Conservation (phyloP, 2,888 invertebrate species). For the Mellilla xanthometata region DNA sequence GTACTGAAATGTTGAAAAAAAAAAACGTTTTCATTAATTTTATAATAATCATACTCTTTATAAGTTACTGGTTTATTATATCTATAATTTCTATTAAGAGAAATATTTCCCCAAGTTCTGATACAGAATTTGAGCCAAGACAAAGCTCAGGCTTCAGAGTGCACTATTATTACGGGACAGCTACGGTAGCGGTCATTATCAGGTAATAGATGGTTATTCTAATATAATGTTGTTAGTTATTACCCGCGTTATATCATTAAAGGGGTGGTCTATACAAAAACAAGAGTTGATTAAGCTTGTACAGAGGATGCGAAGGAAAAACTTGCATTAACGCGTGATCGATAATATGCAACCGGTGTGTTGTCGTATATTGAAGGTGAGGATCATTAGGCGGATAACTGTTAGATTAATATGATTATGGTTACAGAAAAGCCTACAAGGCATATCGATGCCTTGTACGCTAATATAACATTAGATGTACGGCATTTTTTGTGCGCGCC, state of each 20-base stretch:
- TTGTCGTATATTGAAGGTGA: neutral
- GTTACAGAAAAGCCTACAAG: too few species aligned
- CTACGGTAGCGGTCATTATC: slow-evolving; percentile 27
- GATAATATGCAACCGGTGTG: slow-evolving; percentile 5
- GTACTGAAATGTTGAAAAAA: too few species aligned
- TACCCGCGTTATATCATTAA: slow-evolving; percentile 35
- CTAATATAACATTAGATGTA: too few species aligned
- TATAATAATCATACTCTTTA: too few species aligned
- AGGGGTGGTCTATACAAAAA: slow-evolving; percentile 31
- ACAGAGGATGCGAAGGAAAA: slow-evolving; percentile 12
- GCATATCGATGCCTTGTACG: too few species aligned
- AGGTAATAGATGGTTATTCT: slow-evolving; percentile 36
- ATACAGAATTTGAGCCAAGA: neutral
- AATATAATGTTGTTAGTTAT: slow-evolving; percentile 36
- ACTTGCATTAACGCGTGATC: slow-evolving; percentile 9
- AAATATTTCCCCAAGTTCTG: too few species aligned
- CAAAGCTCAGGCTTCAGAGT: neutral
- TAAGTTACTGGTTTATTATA: too few species aligned
- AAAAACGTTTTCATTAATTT: too few species aligned
- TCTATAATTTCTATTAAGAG: too few species aligned
- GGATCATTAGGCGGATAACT: neutral
- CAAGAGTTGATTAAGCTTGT: slow-evolving; percentile 20
- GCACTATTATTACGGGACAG: slow-evolving; percentile 14
- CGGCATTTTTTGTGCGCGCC: too few species aligned
- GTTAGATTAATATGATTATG: too few species aligned